Conservation (phyloP, 2,113 vertebrate genomes). For the Danionella cerebrum region DNA sequence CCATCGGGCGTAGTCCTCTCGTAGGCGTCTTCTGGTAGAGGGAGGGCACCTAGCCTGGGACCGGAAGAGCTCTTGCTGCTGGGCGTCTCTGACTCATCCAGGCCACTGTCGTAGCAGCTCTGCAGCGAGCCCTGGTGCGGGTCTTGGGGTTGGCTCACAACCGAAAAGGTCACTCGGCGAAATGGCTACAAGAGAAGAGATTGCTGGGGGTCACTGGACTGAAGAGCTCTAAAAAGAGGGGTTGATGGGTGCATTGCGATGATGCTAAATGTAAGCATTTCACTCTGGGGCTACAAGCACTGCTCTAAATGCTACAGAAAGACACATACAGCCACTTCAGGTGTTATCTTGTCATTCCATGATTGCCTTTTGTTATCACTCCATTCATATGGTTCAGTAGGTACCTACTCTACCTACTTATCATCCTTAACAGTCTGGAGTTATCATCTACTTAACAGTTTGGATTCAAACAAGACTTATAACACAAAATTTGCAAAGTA, state of each 20-base stretch:
- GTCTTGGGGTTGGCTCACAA: conserved; percentile 99
- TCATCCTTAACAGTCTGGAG: too few relatives aligned
- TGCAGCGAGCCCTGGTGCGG: conserved; percentile 99
- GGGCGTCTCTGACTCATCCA: conserved; percentile 99
- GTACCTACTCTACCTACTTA: too few relatives aligned
- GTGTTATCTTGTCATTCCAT: too few relatives aligned
- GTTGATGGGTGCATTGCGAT: conserved; percentile 12
- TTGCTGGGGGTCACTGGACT: conserved; percentile 88
- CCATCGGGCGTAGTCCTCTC: conserved; percentile 99
- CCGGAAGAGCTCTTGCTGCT: conserved; percentile 99
- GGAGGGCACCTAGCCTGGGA: conserved; percentile 96
- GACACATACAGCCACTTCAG: background rate
- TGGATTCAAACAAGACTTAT: too few relatives aligned
- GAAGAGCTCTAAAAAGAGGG: conserved; percentile 43
- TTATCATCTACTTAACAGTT: too few relatives aligned
- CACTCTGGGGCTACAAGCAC: background rate
- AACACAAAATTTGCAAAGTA: too few relatives aligned
- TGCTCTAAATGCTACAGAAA: background rate
- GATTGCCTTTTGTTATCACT: too few relatives aligned
- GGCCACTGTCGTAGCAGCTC: conserved; percentile 99
- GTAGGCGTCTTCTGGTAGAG: conserved; percentile 99
- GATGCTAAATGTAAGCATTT: background rate
- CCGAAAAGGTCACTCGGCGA: conserved; percentile 99
- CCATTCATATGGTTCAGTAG: too few relatives aligned
- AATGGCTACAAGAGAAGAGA: conserved; percentile 99